These are phyloP conservation scores for Benitochromis conjunctus DNA, from an alignment of 2,113 vertebrate genomes.

Conservation along the genomic window DNA sequence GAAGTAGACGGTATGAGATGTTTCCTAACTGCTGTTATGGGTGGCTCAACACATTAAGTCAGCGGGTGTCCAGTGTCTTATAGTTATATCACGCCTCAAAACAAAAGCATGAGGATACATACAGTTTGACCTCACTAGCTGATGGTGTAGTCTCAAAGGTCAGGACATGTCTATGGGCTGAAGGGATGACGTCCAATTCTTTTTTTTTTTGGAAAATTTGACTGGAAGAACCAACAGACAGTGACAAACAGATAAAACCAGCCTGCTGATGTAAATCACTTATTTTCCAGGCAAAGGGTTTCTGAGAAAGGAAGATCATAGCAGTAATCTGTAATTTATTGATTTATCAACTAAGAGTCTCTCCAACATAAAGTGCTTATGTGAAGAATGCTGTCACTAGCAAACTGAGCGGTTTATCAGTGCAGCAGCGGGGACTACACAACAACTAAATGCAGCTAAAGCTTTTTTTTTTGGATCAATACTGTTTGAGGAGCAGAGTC, in stretches of 20 bases:
- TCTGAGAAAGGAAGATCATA: neutral
- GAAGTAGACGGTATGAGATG: neutral
- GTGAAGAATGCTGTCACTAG: neutral
- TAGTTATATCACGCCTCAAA: neutral
- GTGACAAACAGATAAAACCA: neutral
- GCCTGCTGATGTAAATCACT: neutral
- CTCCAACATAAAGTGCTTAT: neutral
- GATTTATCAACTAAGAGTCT: neutral
- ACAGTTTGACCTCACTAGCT: neutral
- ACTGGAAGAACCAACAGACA: neutral
- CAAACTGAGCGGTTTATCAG: neutral
- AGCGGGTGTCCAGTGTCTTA: constrained; percentile 16
- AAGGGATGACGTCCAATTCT: neutral
- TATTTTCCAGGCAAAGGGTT: neutral
- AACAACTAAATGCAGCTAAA: neutral
- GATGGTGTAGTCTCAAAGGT: neutral
- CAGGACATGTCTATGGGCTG: neutral
- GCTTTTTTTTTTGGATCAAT: neutral
- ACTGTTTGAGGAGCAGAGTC: neutral
- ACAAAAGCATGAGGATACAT: neutral
- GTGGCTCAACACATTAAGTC: neutral
- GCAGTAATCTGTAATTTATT: neutral
- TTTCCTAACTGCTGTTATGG: neutral
- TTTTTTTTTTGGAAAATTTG: neutral
- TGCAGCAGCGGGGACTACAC: neutral